phyloP scores from a whole-genome alignment of 2,888 invertebrate genomes.

The Anoplius nigerrimus region DNA sequence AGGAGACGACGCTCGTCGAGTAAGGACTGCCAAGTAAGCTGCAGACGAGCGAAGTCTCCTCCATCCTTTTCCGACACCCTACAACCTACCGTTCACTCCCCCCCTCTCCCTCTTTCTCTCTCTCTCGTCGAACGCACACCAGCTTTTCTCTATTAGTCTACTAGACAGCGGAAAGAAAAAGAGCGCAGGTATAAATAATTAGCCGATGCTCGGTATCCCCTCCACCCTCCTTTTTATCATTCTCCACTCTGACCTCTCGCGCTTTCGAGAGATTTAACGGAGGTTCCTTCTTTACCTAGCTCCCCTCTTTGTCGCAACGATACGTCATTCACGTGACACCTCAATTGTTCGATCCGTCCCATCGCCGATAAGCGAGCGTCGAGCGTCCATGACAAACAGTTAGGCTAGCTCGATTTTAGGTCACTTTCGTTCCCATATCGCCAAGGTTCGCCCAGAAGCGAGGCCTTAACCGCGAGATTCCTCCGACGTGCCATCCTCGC shows the following conservation, averaged over 20 bases:
- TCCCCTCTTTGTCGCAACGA: too few relatives aligned
- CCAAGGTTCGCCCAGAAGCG: too few relatives aligned
- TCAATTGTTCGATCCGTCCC: too few relatives aligned
- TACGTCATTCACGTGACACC: too few relatives aligned
- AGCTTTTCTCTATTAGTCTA: not conserved
- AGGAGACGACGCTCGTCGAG: constrained; percentile 59
- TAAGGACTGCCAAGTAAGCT: constrained; percentile 49
- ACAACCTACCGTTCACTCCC: too few relatives aligned
- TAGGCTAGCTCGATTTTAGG: too few relatives aligned
- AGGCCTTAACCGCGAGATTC: too few relatives aligned
- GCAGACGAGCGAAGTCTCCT: constrained; percentile 23
- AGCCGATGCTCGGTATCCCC: not conserved
- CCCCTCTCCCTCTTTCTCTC: not conserved
- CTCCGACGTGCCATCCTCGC: too few relatives aligned
- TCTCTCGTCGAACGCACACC: not conserved
- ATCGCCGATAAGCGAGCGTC: too few relatives aligned
- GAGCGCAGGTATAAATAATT: not conserved
- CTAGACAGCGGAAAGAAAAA: not conserved
- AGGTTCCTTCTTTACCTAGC: not conserved
- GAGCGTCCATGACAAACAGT: too few relatives aligned
- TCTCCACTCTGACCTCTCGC: not conserved
- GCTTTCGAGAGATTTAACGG: not conserved
- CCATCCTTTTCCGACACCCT: not conserved
- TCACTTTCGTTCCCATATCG: too few relatives aligned
- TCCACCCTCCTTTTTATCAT: not conserved